Evolutionary conservation across 1,140 invertebrate species (phyloP), one percentile per base, ranked within the genome.

Genomic region (Cataglyphis hispanica): DNA sequence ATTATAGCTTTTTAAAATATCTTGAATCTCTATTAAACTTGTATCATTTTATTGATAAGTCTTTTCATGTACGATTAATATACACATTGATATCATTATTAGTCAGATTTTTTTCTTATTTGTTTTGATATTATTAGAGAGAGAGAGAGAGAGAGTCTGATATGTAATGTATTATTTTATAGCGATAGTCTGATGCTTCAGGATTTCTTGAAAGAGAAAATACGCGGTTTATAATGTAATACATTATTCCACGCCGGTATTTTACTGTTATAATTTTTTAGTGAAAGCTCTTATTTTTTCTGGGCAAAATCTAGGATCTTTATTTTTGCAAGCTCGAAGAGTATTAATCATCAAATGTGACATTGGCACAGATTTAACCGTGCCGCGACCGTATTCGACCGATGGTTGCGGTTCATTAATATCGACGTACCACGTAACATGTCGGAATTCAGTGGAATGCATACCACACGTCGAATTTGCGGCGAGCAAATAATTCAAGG

Each of bases 351-450:
- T 88, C 72, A 83, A 67, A 74, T 60, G 53, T 34, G 76, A 58
- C 87, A 34, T 67, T 74, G 60, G 77, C 83, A 70, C 69, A 58
- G 87, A 88, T 89, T 89, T 58, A 58, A 19, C 46, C 3, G 16
- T 50, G 53, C 37, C 13, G 16, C 43, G 25, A 74, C 50, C 75
- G 66, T 43, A 50, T 84, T 58, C 75, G 72, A 89, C 53, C 58
- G 85, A 89, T 89, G 74, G 67, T 46, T 90, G 85, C 80, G 74
- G 87, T 87, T 90, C 88, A 85, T 90, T 87, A 90, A 89, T 89
- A 89, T 89, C 85, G 81, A 85, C 77, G 53, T 69, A 76, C 80
- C 87, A 43, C 53, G 87, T 87, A 86, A 90, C 88, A 60, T 83
- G 75, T 72, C 25, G 89, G 88, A 90, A 90, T 90, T 60, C 72